Base-by-base conservation (phyloP, 2,797 vertebrate species). In the Sciurus carolinensis region DNA sequence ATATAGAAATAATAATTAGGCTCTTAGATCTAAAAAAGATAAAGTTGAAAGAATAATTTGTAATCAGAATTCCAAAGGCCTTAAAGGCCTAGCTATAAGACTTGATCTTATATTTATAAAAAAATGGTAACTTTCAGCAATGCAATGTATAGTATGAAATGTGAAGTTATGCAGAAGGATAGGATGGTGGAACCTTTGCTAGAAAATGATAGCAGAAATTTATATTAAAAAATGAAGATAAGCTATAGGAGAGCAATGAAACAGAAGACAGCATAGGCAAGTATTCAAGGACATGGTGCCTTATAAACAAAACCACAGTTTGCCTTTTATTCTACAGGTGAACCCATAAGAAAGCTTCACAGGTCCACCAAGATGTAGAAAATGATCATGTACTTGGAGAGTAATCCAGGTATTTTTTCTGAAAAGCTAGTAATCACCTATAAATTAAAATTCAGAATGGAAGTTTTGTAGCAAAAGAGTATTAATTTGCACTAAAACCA, bases 401-500 rank as follows among this genome's bases (percentile, higher is more conserved):
- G 15, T 64, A 90, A 83, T 15, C 6, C 8, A 67, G 11, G 7
- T 30, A 81, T 7, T 91, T 52, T 76, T 92, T 80, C 72, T 67
- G 22, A 84, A 69, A 94, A 24, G 18, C 72, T 54, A 94, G 1
- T 54, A 72, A 57, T 76, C 36, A 84, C n/a, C 13, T 81, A 67
- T 24, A 72, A 91, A 86, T 76, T 69, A 75, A 90, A 93, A 84
- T 1, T 14, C 86, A 69, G 4, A 14, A n/a, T 24, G 92, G 20
- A 91, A 69, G 15, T 7, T 84, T 76, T 52, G 69, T 13, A n/a
- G 24, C 18, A 80, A 87, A 71, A 22, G 3, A 52, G 8, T 17
- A 84, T 9, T n/a, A 88, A 82, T 91, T 93, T 57, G 94, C 52
- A 89, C 54, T 75, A 73, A 96, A 91, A 85, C n/a, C 1, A 59